Percentiles rank a stretch among this genome's conserved stretches.
These are phyloP conservation scores for Neogobius melanostomus DNA, from an alignment of 2,113 vertebrate genomes.

Conservation along the genomic window DNA sequence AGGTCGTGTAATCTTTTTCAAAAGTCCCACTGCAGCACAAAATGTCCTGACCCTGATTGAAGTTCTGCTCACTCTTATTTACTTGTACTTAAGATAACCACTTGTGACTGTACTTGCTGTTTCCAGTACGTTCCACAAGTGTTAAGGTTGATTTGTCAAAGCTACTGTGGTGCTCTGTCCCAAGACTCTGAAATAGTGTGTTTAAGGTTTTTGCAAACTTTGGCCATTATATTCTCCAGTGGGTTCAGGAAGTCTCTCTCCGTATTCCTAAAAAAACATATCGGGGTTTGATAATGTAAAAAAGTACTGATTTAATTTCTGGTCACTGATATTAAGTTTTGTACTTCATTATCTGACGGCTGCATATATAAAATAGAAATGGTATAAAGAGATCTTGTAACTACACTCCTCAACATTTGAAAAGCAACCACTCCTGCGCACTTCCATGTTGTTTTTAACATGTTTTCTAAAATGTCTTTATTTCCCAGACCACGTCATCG, in stretches of 20 bases:
- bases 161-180: background rate
- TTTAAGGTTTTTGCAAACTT: no score
- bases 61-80: slow-evolving; percentile 48
- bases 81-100: slow-evolving; percentile 37
- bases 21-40: slow-evolving; percentile 52
- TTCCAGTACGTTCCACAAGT: background rate
- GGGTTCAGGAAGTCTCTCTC: no score
- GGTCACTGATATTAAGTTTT: no score
- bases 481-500: slow-evolving; percentile 88
- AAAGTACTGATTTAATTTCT: no score
- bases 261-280: no score
- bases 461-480: slow-evolving; percentile 19
- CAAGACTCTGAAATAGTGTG: no score
- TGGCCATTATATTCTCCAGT: no score
- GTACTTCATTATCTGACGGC: no score
- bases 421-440: background rate
- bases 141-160: background rate
- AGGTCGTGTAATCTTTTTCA: slow-evolving; percentile 39
- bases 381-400: no score
- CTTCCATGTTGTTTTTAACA: background rate
- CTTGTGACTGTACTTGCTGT: slow-evolving; percentile 18
- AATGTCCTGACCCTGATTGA: slow-evolving; percentile 55
- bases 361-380: no score
- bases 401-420: no score
- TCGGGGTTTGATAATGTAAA: no score